Evolutionary conservation across 1,140 invertebrate species (phyloP).

Genomic region (Pseudoatta argentina): DNA sequence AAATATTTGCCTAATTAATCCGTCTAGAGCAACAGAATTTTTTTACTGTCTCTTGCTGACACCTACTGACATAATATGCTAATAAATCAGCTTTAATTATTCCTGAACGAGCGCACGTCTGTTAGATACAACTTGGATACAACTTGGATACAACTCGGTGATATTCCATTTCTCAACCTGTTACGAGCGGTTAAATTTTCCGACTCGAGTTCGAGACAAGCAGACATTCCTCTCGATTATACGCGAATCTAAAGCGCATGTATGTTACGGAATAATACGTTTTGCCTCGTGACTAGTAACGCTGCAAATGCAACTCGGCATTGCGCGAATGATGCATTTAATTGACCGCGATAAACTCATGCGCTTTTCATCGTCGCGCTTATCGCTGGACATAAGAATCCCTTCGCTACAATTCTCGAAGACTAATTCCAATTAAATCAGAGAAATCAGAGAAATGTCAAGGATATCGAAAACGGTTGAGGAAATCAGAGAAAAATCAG

Average conservation of each 20-base stretch:
- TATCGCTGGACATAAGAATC: background rate
- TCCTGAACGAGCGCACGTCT: background rate
- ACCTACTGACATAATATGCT: background rate
- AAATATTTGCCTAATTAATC: too few relatives aligned
- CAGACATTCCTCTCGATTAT: background rate
- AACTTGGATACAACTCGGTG: background rate
- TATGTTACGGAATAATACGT: background rate
- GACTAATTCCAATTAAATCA: too few relatives aligned
- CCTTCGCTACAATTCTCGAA: background rate
- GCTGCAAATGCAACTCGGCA: background rate
- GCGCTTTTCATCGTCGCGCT: background rate
- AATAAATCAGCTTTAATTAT: conserved; percentile 7
- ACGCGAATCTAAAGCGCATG: background rate
- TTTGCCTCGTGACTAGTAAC: background rate
- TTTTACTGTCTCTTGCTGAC: background rate
- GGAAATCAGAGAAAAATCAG: too few relatives aligned
- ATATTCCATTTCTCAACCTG: background rate
- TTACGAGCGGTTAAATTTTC: background rate
- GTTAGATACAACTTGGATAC: background rate
- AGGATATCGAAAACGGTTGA: too few relatives aligned
- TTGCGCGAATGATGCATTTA: conserved; percentile 1
- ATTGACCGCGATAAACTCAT: conserved; percentile 39
- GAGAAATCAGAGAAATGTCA: too few relatives aligned
- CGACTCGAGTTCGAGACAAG: background rate
- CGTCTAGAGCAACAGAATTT: too few relatives aligned